Base-by-base conservation (phyloP, 2,888 invertebrate genomes). In the Dryomyza anilis region DNA sequence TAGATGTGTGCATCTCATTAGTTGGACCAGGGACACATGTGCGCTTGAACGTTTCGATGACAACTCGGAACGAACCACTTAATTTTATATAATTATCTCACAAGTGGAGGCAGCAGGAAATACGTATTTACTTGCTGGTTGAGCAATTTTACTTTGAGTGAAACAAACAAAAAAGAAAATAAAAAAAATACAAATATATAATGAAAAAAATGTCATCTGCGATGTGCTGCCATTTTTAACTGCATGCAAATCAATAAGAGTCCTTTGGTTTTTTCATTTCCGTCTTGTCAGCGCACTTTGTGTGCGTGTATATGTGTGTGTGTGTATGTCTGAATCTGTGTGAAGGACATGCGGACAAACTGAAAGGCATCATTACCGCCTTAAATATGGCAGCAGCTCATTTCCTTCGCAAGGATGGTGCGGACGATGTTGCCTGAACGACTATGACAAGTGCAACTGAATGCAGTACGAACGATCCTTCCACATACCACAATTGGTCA, bases 401-500 rank as follows among this genome's bases (percentile, higher is more conserved):
- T 56, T 33, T 56, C 56, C 56, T 33, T 36, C 19, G 14, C 39
- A 21, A 56, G n/a, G n/a, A n/a, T n/a, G n/a, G n/a, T n/a, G n/a
- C n/a, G n/a, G n/a, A n/a, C n/a, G n/a, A n/a, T n/a, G n/a, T n/a
- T n/a, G n/a, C n/a, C n/a, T n/a, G n/a, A n/a, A n/a, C n/a, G n/a
- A n/a, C n/a, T n/a, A n/a, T n/a, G n/a, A n/a, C n/a, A n/a, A n/a
- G n/a, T n/a, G 56, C 23, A 36, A 39, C n/a, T 56, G 14, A 36
- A 36, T 36, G 39, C 56, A 56, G 36, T n/a, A 39, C 12, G n/a
- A 29, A 29, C 21, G 14, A 7, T 2, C 43, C n/a, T 57, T 12
- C 14, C 14, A 48, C 1, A 19, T 21, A 43, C 53, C 61, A 43
- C 43, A 53, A 61, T n/a, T 53, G 61, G 27, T 65, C 59, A 64